These are phyloP conservation scores for Uropetala carovei DNA, from an alignment of 2,888 invertebrate species.

Conservation along the genomic window DNA sequence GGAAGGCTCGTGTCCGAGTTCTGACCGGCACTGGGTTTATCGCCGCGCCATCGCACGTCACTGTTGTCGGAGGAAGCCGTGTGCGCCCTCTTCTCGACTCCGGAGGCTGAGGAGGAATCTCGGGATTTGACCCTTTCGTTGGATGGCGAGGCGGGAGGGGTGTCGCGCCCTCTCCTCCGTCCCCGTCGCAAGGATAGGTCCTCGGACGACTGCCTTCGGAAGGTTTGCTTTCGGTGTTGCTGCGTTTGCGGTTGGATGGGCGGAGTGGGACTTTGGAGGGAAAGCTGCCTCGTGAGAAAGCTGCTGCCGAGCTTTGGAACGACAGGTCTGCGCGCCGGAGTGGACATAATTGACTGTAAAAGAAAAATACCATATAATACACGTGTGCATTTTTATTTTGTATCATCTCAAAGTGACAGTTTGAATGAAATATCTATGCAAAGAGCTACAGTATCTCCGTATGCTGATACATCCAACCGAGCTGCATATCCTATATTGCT, in stretches of 20 bases:
- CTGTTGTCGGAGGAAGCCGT: slow-evolving; percentile 2
- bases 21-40: neutral
- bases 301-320: slow-evolving; percentile 39
- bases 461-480: too few relatives aligned
- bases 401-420: too few relatives aligned
- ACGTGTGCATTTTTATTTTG: too few relatives aligned
- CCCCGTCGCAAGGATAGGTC: slow-evolving; percentile 32
- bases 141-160: neutral
- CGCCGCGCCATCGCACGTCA: slow-evolving; percentile 8
- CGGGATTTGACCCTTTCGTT: neutral
- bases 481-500: too few relatives aligned
- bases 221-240: slow-evolving; percentile 6
- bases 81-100: slow-evolving; percentile 33
- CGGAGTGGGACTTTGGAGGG: slow-evolving; percentile 48
- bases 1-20: neutral
- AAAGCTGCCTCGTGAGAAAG: slow-evolving; percentile 43
- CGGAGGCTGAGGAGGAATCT: neutral
- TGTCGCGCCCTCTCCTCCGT: neutral
- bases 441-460: too few relatives aligned
- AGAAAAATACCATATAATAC: neutral
- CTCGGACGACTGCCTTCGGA: slow-evolving; percentile 54
- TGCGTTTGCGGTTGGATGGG: neutral
- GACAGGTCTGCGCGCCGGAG: slow-evolving; percentile 21
- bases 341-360: slow-evolving; percentile 38
- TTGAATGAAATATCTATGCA: too few relatives aligned